A percentile compares a stretch with the other conserved stretches of the same genome.
Evolutionary conservation across 2,113 vertebrate species (phyloP).

Genomic region (Carassius auratus): DNA sequence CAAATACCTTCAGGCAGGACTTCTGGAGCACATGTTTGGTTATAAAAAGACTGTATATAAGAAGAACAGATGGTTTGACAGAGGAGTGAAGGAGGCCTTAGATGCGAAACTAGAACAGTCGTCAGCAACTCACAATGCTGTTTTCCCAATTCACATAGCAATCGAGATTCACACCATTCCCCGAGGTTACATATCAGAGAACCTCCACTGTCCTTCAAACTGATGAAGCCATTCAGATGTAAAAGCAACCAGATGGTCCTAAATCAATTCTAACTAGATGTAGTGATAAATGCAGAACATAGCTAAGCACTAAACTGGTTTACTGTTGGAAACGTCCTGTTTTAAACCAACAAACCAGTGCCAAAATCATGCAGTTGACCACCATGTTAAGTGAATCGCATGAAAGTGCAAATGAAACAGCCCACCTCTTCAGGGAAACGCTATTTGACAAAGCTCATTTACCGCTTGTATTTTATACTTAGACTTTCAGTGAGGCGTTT

Average conservation of each 20-base stretch:
- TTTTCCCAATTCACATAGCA: conserved; percentile 1
- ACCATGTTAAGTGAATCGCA: conserved; percentile 3
- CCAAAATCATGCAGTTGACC: background rate
- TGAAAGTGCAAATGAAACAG: background rate
- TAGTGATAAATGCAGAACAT: background rate
- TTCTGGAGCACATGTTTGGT: conserved; percentile 34
- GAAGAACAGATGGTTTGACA: conserved; percentile 38
- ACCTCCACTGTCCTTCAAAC: conserved; percentile 1
- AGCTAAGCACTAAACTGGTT: background rate
- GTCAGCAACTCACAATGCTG: background rate
- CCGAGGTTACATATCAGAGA: background rate
- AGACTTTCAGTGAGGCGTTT: conserved; percentile 30
- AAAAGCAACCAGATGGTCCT: conserved; percentile 8
- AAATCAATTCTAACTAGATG: background rate
- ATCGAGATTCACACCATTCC: background rate
- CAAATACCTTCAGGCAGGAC: conserved; percentile 1
- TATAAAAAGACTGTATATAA: conserved; percentile 17
- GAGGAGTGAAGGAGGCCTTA: conserved; percentile 38
- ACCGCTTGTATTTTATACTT: conserved; percentile 5
- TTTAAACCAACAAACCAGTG: background rate
- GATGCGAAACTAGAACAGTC: background rate
- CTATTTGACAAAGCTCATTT: conserved; percentile 9
- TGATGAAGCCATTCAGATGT: background rate
- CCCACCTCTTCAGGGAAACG: background rate
- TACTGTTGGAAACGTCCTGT: background rate